Evolutionary conservation across 2,113 vertebrate species (phyloP).

Genomic region (Capreolus pygargus): DNA sequence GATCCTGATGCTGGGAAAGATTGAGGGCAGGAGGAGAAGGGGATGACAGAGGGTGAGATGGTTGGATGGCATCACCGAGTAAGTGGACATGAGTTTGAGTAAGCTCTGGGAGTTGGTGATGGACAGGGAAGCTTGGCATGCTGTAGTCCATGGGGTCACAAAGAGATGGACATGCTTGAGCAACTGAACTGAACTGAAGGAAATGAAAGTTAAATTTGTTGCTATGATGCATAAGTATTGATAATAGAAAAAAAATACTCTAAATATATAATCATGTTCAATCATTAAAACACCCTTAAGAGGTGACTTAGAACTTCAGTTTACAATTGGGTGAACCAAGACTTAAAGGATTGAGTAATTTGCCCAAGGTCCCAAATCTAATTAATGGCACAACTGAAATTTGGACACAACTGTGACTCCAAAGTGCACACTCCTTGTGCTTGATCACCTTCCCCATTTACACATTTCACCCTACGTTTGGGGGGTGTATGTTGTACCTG

Average conservation of each 20-base stretch:
- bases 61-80: neutral
- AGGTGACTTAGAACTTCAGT: neutral
- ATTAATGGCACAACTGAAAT: neutral
- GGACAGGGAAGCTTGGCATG: neutral
- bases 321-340: neutral
- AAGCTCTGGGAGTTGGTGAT: neutral
- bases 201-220: constrained; percentile 22
- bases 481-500: neutral
- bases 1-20: neutral
- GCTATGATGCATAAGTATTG: neutral
- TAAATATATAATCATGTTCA: neutral
- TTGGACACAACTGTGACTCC: neutral
- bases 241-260: neutral
- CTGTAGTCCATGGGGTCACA: neutral
- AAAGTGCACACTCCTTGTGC: neutral
- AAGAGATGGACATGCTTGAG: neutral
- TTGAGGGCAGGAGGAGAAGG: neutral
- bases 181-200: neutral
- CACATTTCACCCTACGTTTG: neutral
- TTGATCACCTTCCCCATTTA: constrained; percentile 14
- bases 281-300: neutral
- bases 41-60: neutral
- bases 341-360: neutral
- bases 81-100: neutral
- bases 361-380: neutral